phyloP scores from a whole-genome alignment of 2,113 vertebrate genomes.

The Gila orcuttii region DNA sequence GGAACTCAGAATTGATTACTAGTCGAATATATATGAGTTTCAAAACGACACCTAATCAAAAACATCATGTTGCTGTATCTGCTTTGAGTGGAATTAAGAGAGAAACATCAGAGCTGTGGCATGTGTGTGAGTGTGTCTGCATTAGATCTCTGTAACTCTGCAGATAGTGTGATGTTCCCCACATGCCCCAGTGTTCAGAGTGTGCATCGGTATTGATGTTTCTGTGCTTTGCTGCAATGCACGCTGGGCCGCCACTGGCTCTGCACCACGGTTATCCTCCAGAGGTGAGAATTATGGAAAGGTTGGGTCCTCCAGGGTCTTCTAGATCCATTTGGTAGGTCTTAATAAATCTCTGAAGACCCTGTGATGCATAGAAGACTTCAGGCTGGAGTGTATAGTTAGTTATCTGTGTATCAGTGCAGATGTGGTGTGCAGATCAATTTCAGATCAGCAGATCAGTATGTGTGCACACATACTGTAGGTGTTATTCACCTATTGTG shows the following conservation, averaged over 20 bases:
- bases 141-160: constrained; percentile 32
- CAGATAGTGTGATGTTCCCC: constrained; percentile 43
- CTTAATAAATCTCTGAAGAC: constrained; percentile 51
- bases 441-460: too few species aligned
- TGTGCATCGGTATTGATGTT: constrained; percentile 50
- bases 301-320: constrained; percentile 43
- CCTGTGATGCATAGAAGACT: constrained; percentile 42
- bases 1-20: not conserved
- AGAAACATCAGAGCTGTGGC: not conserved
- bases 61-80: not conserved
- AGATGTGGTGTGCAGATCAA: constrained; percentile 10
- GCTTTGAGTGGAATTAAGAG: constrained; percentile 16
- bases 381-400: constrained; percentile 30
- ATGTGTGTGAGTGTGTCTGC: constrained; percentile 31
- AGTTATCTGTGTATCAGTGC: constrained; percentile 34
- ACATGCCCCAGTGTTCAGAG: constrained; percentile 33
- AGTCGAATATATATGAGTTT: not conserved
- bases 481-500: not conserved
- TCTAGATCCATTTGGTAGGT: constrained; percentile 25
- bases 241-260: constrained; percentile 54
- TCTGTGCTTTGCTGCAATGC: constrained; percentile 56
- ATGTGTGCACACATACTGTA: not conserved
- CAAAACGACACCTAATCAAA: not conserved
- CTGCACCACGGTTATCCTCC: constrained; percentile 47
- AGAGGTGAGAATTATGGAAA: constrained; percentile 50